These are phyloP conservation scores for Triplophysa dalaica DNA, from an alignment of 2,113 vertebrate species.

Conservation along the genomic window DNA sequence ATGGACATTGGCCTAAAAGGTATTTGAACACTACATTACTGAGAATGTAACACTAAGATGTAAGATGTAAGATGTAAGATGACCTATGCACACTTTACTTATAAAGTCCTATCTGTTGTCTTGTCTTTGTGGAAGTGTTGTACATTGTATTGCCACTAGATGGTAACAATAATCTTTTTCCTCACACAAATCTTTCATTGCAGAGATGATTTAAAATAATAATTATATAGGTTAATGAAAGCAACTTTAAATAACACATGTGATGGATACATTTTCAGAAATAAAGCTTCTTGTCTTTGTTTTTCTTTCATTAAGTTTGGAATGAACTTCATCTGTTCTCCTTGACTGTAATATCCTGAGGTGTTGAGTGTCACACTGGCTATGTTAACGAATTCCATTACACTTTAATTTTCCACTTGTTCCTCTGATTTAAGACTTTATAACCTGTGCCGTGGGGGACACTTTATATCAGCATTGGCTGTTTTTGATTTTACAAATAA, in stretches of 20 bases:
- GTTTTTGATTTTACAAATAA: not conserved
- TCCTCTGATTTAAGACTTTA: slow-evolving; percentile 3
- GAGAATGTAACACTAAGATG: not conserved
- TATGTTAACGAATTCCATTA: slow-evolving; percentile 18
- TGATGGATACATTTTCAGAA: slow-evolving; percentile 10
- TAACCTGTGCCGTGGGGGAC: not conserved
- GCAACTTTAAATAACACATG: not conserved
- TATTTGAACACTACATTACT: not conserved
- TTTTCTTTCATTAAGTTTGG: slow-evolving; percentile 41
- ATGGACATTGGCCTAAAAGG: not conserved
- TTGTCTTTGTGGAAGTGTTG: slow-evolving; percentile 14
- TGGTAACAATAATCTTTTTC: slow-evolving; percentile 70
- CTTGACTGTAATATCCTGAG: slow-evolving; percentile 1
- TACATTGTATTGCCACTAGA: slow-evolving; percentile 73
- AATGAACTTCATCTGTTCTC: slow-evolving; percentile 9
- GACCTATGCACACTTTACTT: not conserved
- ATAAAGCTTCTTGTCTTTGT: slow-evolving; percentile 2
- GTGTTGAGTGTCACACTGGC: slow-evolving; percentile 10
- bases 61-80: no score
- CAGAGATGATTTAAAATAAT: slow-evolving; percentile 28
- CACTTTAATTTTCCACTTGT: slow-evolving; percentile 8
- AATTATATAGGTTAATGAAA: slow-evolving; percentile 7
- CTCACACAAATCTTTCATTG: slow-evolving; percentile 37
- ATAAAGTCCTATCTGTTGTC: not conserved
- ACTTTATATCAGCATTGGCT: not conserved